phyloP scores from a whole-genome alignment of 2,113 vertebrate species.

The Oncorhynchus masou region DNA sequence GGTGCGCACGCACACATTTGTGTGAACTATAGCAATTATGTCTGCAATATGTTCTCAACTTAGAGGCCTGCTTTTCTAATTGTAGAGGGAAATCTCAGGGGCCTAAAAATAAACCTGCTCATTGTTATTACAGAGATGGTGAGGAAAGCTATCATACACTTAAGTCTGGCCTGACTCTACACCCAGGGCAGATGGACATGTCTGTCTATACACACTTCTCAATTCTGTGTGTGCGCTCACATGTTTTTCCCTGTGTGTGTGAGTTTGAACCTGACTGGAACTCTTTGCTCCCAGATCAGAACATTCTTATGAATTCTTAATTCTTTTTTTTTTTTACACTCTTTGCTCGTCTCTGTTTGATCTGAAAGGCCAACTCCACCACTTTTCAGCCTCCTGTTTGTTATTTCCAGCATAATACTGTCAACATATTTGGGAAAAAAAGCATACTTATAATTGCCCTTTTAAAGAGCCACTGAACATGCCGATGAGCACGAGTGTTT shows the following conservation, averaged over 20 bases:
- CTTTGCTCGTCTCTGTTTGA: not conserved
- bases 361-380: too few relatives aligned
- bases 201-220: not conserved
- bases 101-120: constrained; percentile 45
- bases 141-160: not conserved
- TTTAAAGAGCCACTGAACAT: too few relatives aligned
- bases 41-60: constrained; percentile 36
- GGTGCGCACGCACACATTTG: not conserved
- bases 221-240: not conserved
- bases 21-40: not conserved
- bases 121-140: constrained; percentile 31
- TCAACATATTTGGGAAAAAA: too few relatives aligned
- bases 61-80: constrained; percentile 46
- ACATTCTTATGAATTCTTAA: not conserved
- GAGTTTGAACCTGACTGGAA: not conserved
- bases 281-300: not conserved
- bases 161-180: constrained; percentile 3
- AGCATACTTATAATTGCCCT: too few relatives aligned
- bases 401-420: too few relatives aligned
- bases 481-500: too few relatives aligned
- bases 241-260: not conserved
- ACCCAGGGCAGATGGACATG: not conserved
- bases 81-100: constrained; percentile 35
- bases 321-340: too few relatives aligned
- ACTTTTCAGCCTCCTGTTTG: too few relatives aligned